These are phyloP conservation scores for Oncorhynchus nerka DNA, from an alignment of 2,113 vertebrate genomes.

Conservation along the genomic window DNA sequence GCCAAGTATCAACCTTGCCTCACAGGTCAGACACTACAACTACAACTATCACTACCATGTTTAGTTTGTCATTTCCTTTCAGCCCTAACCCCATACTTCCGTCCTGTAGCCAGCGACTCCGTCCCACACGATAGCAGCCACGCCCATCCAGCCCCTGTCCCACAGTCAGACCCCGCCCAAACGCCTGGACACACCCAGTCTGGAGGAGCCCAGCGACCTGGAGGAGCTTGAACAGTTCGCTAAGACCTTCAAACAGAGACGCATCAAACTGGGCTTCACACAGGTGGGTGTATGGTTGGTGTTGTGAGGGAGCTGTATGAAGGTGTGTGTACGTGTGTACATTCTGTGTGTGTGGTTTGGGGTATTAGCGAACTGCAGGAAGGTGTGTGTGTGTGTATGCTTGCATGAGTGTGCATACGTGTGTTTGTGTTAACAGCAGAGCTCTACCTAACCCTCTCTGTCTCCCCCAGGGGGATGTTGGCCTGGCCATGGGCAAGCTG, in stretches of 20 bases:
- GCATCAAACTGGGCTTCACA: conserved; percentile 99
- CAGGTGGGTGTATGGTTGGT: conserved; percentile 75
- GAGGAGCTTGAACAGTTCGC: conserved; percentile 99
- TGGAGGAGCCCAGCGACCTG: conserved; percentile 98
- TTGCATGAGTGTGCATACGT: too few relatives aligned
- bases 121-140: conserved; percentile 94
- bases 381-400: too few relatives aligned
- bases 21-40: conserved; percentile 79
- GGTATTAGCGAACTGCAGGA: too few relatives aligned
- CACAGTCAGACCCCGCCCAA: conserved; percentile 98
- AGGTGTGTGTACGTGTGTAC: too few relatives aligned
- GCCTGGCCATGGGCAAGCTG: conserved; percentile 98
- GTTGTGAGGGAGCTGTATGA: too few relatives aligned
- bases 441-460: neutral
- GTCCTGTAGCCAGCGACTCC: conserved; percentile 91
- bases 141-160: conserved; percentile 88
- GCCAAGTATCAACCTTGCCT: conserved; percentile 95
- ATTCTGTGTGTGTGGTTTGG: too few relatives aligned
- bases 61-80: too few relatives aligned
- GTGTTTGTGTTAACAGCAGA: too few relatives aligned
- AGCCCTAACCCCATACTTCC: neutral
- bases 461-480: conserved; percentile 88
- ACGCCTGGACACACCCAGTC: conserved; percentile 92
- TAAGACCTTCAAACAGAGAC: conserved; percentile 99
- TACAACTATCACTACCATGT: neutral